Evolutionary conservation across 2,113 vertebrate genomes (phyloP).

Genomic region (Xiphias gladius): DNA sequence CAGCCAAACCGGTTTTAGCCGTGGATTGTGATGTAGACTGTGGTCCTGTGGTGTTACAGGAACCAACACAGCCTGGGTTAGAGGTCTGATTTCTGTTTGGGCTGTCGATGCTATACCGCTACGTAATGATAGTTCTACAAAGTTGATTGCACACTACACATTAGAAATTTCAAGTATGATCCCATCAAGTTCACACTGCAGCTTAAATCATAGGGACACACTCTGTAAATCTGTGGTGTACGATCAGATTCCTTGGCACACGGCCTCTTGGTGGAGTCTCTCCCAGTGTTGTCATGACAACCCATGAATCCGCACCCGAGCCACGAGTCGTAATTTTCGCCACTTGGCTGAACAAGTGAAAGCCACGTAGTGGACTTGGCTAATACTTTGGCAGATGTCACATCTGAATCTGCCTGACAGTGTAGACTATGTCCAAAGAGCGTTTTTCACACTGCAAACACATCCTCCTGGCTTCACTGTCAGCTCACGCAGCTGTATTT

Average conservation of each 20-base stretch:
- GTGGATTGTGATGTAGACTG: conserved; percentile 12
- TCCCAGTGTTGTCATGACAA: conserved; percentile 11
- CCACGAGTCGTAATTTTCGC: neutral
- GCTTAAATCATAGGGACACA: neutral
- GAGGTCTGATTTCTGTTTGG: neutral
- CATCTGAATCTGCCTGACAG: neutral
- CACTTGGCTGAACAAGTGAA: conserved; percentile 15
- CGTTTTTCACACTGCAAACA: neutral
- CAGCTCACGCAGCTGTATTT: neutral
- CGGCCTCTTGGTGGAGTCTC: neutral
- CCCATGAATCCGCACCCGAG: neutral
- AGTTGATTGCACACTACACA: neutral
- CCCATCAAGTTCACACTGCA: neutral
- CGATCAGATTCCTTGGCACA: neutral
- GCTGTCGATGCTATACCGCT: neutral
- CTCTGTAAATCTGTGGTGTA: neutral
- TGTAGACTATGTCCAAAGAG: neutral
- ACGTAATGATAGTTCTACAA: neutral
- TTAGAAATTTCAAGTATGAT: neutral
- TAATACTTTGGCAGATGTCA: neutral
- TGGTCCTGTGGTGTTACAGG: neutral
- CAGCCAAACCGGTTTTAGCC: neutral
- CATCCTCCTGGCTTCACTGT: neutral
- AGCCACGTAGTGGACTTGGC: neutral
- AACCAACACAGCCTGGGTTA: neutral